Evolutionary conservation across 2,113 vertebrate genomes (phyloP).

Genomic region (Amphiprion ocellaris): DNA sequence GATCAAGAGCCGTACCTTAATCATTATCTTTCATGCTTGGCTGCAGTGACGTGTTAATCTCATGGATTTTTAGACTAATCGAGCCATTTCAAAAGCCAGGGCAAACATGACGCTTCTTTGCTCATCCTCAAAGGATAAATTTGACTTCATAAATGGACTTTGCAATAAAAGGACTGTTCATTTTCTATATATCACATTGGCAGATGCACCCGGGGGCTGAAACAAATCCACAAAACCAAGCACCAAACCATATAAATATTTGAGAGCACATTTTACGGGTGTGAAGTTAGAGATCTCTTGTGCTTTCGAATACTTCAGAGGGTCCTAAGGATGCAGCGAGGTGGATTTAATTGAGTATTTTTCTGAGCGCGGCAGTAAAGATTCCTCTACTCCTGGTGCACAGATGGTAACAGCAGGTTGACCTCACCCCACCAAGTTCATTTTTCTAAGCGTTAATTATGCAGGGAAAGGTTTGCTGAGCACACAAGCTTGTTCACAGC

Average conservation of each 20-base stretch:
- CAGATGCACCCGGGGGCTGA: conserved; percentile 36
- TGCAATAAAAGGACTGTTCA: conserved; percentile 25
- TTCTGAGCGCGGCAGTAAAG: neutral
- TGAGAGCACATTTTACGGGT: conserved; percentile 52
- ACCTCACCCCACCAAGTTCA: conserved; percentile 50
- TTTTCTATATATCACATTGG: conserved; percentile 44
- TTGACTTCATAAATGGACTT: conserved; percentile 28
- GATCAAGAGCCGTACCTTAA: conserved; percentile 11
- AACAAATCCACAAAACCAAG: conserved; percentile 29
- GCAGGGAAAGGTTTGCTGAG: conserved; percentile 52
- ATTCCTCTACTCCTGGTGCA: conserved; percentile 25
- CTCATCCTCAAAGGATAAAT: neutral
- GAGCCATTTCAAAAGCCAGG: neutral
- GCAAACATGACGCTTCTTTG: conserved; percentile 3
- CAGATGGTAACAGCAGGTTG: conserved; percentile 56
- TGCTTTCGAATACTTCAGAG: conserved; percentile 41
- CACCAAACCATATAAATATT: conserved; percentile 49
- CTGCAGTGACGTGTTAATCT: conserved; percentile 7
- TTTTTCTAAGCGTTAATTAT: conserved; percentile 61
- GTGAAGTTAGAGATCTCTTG: conserved; percentile 20
- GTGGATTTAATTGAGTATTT: conserved; percentile 11
- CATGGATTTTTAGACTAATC: conserved; percentile 7
- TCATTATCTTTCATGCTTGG: conserved; percentile 3
- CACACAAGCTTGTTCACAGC: conserved; percentile 38
- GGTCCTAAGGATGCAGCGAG: conserved; percentile 1